phyloP scores from a whole-genome alignment of 2,797 vertebrate genomes.

The Myiotriccus ornatus region DNA sequence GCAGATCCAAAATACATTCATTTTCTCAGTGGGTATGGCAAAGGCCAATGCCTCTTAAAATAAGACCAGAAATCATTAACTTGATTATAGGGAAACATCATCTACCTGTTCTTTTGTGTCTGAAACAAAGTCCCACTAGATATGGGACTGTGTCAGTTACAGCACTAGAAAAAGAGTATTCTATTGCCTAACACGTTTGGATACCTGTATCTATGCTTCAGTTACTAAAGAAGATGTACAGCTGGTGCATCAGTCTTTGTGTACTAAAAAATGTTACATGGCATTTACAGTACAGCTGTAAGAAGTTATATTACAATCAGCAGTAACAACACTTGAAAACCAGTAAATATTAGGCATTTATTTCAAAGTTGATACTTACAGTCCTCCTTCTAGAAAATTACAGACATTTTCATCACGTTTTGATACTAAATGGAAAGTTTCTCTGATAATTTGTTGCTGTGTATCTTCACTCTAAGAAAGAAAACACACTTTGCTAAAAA shows the following conservation, averaged over 20 bases:
- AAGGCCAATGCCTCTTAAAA: not conserved
- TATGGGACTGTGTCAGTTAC: not conserved
- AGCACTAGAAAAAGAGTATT: not conserved
- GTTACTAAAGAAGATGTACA: not conserved
- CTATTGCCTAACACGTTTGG: not conserved
- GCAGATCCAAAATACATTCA: not conserved
- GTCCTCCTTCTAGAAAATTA: slow-evolving; percentile 97
- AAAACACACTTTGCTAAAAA: slow-evolving; percentile 50
- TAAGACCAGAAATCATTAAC: not conserved
- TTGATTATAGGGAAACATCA: not conserved
- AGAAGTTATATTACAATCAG: not conserved
- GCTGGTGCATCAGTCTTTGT: not conserved
- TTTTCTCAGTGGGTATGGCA: not conserved
- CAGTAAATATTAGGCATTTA: not conserved
- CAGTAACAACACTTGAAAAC: not conserved
- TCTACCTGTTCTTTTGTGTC: not conserved
- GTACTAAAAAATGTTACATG: not conserved
- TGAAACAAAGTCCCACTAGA: not conserved
- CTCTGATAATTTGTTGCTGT: slow-evolving; percentile 97
- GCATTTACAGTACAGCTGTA: not conserved
- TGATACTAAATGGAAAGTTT: slow-evolving; percentile 97
- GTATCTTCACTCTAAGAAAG: slow-evolving; percentile 91
- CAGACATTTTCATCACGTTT: slow-evolving; percentile 98
- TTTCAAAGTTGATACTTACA: slow-evolving; percentile 83
- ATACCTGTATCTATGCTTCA: not conserved